A percentile compares a stretch with the other conserved stretches of the same genome.
Evolutionary conservation across 2,888 invertebrate genomes (phyloP).

Genomic region (Pseudolycoriella hygida): DNA sequence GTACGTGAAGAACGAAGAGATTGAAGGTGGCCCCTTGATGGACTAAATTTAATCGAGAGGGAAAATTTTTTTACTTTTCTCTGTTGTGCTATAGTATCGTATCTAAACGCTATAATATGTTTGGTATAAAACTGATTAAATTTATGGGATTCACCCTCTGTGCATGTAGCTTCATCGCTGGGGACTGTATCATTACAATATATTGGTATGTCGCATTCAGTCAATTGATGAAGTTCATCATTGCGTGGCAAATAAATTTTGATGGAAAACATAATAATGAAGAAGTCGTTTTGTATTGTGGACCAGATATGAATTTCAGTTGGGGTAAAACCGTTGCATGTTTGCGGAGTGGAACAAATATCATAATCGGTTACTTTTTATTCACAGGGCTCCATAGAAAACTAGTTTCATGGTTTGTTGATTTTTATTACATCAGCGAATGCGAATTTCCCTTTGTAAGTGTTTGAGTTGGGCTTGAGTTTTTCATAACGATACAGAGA

Average conservation of each 20-base stretch:
- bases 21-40: no score
- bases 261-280: slow-evolving; percentile 1
- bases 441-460: neutral
- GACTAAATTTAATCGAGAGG: no score
- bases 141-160: neutral
- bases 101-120: neutral
- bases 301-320: neutral
- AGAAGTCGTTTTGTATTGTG: neutral
- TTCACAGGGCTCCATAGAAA: neutral
- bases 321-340: neutral
- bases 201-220: neutral
- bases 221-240: slow-evolving; percentile 4
- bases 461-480: neutral
- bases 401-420: slow-evolving; percentile 5
- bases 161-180: neutral
- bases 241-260: slow-evolving; percentile 4
- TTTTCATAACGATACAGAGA: neutral
- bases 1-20: neutral
- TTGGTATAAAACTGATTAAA: slow-evolving; percentile 1
- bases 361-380: neutral
- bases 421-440: slow-evolving; percentile 1
- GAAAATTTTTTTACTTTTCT: no score
- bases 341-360: neutral
- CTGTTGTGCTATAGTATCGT: neutral
- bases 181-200: neutral